These are phyloP conservation scores for Rhinogobio ventralis DNA, from an alignment of 2,797 vertebrate genomes.

Conservation along the genomic window DNA sequence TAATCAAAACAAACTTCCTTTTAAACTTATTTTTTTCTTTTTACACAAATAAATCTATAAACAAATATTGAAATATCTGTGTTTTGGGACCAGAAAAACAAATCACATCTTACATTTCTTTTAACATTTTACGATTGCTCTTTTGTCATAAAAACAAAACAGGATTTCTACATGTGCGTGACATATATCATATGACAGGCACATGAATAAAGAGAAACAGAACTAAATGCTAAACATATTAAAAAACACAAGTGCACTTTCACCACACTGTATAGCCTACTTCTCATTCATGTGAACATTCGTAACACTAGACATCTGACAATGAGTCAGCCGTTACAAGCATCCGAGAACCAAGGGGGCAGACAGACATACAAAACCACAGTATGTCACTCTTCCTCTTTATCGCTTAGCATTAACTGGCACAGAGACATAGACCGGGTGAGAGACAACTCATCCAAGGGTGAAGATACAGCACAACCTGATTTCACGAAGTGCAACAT, in stretches of 20 bases:
- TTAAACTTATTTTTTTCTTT: neutral
- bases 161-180: neutral
- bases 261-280: neutral
- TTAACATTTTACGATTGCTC: neutral
- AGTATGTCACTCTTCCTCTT: constrained; percentile 13
- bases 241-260: neutral
- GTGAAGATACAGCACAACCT: no score
- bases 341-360: neutral
- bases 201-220: constrained; percentile 3
- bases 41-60: neutral
- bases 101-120: neutral
- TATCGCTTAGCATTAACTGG: neutral
- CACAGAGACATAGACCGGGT: neutral
- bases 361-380: constrained; percentile 46
- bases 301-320: neutral
- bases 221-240: neutral
- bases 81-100: neutral
- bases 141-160: neutral
- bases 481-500: no score
- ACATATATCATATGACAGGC: neutral
- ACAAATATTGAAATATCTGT: neutral
- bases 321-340: neutral
- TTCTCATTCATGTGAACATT: neutral
- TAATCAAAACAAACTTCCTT: neutral
- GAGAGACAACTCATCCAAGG: neutral